Base-by-base conservation (phyloP, 2,888 invertebrate genomes). In the Pimpla rufipes region DNA sequence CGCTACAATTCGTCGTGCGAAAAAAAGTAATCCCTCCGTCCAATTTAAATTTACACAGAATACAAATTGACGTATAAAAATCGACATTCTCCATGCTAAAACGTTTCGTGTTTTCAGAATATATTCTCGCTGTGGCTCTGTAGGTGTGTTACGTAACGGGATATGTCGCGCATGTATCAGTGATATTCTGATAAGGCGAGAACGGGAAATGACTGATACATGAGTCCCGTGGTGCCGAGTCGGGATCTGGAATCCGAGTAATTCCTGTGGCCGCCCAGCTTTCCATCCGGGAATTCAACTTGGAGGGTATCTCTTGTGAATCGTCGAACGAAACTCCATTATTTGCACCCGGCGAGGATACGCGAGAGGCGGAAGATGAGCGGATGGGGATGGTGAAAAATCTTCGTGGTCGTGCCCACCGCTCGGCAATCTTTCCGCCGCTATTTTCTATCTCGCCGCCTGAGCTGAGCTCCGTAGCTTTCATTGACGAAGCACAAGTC, bases 311-410 rank as follows among this genome's bases (percentile, higher is more conserved):
- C 62, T 83, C 62, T 45, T 45, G 55, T 75, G 45, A 64, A 62
- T 74, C 57, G 68, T 77, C 73, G 64, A 85, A 79, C 79, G 76
- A 82, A 79, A 77, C 76, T 85, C 81, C 47, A 82, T 82, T 85
- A 85, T 82, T 82, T 74, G 68, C 47, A 81, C 52, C 40, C 10
- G 66, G 42, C 42, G 16, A 23, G n/a, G 47, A 66, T 10, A 59
- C 35, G 40, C 35, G 68, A 59, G 45, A 57, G 35, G 50, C 35
- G 64, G n/a, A 75, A 21, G 37, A 59, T 37, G 66, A 57, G 29
- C 40, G 45, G 50, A 64, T 21, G 55, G 52, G 42, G 45, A 35
- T 50, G 16, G 40, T 55, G 70, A 55, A 62, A 74, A 68, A 62
- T 62, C 62, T 37, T 50, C 2, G 21, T 23, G 13, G 40, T 40